phyloP scores from a whole-genome alignment of 2,888 invertebrate species.

The Dryocosmus kuriphilus region DNA sequence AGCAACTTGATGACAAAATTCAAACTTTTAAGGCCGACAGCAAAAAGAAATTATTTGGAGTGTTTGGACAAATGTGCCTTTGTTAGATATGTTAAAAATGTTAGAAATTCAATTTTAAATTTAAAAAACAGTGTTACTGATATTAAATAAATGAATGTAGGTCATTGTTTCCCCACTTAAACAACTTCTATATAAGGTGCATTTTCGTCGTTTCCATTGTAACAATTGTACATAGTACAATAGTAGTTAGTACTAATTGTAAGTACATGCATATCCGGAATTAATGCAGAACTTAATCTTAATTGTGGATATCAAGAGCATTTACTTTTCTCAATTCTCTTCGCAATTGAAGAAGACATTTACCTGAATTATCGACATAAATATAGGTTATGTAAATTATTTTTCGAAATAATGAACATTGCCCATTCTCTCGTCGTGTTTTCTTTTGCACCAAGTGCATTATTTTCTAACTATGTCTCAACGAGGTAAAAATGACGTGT shows the following conservation, averaged over 20 bases:
- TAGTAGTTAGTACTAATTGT: too few species aligned
- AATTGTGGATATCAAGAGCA: neutral
- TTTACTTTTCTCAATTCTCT: neutral
- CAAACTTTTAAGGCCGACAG: neutral
- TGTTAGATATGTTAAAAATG: too few species aligned
- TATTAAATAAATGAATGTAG: too few species aligned
- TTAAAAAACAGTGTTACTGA: too few species aligned
- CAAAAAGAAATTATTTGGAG: neutral
- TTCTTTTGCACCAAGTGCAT: neutral
- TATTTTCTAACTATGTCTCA: neutral
- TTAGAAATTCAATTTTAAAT: too few species aligned
- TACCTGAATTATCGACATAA: neutral
- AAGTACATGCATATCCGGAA: too few species aligned
- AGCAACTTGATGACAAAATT: neutral
- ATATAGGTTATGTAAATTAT: constrained; percentile 20
- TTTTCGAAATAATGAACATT: neutral
- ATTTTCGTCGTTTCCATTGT: too few species aligned
- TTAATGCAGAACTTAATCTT: neutral
- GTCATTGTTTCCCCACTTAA: too few species aligned
- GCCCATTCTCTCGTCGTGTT: neutral
- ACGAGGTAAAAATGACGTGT: constrained; percentile 31
- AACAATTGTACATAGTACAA: too few species aligned
- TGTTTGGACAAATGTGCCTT: too few species aligned
- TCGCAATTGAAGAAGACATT: neutral
- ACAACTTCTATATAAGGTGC: too few species aligned